These are phyloP conservation scores for Tribolium freemani DNA, from an alignment of 2,888 invertebrate species.

Conservation along the genomic window DNA sequence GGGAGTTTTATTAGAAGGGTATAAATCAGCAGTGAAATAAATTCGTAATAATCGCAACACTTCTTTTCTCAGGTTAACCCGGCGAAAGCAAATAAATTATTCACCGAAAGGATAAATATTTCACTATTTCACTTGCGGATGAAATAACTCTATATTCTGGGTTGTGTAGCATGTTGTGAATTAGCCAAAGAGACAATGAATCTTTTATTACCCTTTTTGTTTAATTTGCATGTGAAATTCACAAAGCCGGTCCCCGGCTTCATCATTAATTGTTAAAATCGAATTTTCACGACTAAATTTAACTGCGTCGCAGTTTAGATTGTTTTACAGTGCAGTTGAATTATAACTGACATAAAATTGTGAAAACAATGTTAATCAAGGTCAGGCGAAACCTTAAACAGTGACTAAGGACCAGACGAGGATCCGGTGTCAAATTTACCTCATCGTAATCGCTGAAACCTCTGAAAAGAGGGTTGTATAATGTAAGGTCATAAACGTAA, in stretches of 20 bases:
- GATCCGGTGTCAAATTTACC: constrained; percentile 7
- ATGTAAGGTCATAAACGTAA: constrained; percentile 20
- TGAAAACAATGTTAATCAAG: not conserved
- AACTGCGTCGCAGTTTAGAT: not conserved
- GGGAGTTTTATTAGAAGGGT: not conserved
- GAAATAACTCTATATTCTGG: not conserved
- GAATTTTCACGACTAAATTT: too few species aligned
- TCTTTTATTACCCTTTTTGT: constrained; percentile 13
- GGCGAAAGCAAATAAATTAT: not conserved
- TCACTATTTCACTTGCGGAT: not conserved
- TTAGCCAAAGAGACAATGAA: constrained; percentile 1
- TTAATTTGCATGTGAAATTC: constrained; percentile 3
- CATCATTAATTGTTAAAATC: not conserved
- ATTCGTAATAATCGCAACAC: constrained; percentile 5
- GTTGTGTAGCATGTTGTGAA: too few species aligned
- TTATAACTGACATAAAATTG: too few species aligned
- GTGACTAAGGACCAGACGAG: not conserved
- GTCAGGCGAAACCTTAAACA: not conserved
- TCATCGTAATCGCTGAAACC: constrained; percentile 23
- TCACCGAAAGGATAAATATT: not conserved
- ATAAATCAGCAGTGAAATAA: constrained; percentile 2
- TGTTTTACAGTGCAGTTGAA: not conserved
- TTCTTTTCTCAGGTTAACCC: too few species aligned
- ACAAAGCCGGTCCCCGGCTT: not conserved
- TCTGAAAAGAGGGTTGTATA: constrained; percentile 3